Percentiles rank a stretch among this genome's conserved stretches.
phyloP scores from a whole-genome alignment of 2,888 invertebrate species.

The Bellardia pandia region DNA sequence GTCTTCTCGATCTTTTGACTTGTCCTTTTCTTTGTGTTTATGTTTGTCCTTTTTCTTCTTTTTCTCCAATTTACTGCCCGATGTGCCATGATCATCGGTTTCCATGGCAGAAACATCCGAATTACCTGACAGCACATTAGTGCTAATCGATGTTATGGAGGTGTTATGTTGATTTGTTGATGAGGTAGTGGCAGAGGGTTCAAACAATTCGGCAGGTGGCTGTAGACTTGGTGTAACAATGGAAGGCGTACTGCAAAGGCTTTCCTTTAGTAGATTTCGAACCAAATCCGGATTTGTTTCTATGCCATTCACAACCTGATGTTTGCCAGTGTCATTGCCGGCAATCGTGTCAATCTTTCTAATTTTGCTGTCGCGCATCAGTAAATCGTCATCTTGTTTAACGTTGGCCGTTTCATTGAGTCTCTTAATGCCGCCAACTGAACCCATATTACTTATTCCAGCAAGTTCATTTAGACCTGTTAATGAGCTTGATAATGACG shows the following conservation, averaged over 20 bases:
- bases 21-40: slow-evolving; percentile 91
- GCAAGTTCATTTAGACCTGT: slow-evolving; percentile 75
- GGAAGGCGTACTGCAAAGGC: slow-evolving; percentile 83
- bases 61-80: slow-evolving; percentile 80
- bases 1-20: slow-evolving; percentile 87
- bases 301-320: slow-evolving; percentile 86
- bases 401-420: slow-evolving; percentile 77
- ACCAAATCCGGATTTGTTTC: slow-evolving; percentile 90
- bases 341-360: slow-evolving; percentile 79
- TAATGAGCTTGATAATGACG: slow-evolving; percentile 45
- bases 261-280: slow-evolving; percentile 89
- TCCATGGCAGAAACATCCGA: slow-evolving; percentile 64
- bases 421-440: slow-evolving; percentile 75
- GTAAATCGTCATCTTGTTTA: slow-evolving; percentile 79
- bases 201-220: slow-evolving; percentile 81
- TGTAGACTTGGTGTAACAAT: slow-evolving; percentile 79
- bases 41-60: slow-evolving; percentile 92
- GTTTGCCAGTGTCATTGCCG: slow-evolving; percentile 75
- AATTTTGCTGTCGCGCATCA: slow-evolving; percentile 79
- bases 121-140: slow-evolving; percentile 56
- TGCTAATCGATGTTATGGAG: slow-evolving; percentile 79
- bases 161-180: slow-evolving; percentile 84
- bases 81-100: slow-evolving; percentile 52
- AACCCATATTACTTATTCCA: slow-evolving; percentile 73
- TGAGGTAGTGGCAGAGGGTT: slow-evolving; percentile 78